A percentile compares a stretch with the other conserved stretches of the same genome.
Conservation (phyloP, 2,797 vertebrate genomes). For the Onychomys torridus region DNA sequence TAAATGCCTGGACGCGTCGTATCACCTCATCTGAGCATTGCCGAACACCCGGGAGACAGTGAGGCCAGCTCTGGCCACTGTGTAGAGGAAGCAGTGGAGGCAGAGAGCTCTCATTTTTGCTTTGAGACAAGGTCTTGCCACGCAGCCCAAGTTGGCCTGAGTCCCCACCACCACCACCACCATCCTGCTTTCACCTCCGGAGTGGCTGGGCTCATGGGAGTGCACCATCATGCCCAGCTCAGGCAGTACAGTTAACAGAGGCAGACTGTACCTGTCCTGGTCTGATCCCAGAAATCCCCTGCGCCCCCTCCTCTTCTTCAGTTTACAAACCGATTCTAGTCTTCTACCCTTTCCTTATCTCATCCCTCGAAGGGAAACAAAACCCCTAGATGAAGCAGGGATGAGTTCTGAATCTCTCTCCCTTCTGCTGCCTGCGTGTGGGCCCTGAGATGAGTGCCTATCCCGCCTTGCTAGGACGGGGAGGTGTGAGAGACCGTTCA, state of each 20-base stretch:
- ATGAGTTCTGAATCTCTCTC: neutral
- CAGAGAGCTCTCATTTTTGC: neutral
- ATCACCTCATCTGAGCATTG: neutral
- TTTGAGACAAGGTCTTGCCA: neutral
- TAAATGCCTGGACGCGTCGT: neutral
- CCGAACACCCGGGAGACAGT: neutral
- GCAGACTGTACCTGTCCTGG: neutral
- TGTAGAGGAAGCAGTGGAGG: neutral
- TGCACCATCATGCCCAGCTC: neutral
- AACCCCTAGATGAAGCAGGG: neutral
- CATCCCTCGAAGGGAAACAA: neutral
- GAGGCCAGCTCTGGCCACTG: neutral
- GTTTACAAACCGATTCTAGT: neutral
- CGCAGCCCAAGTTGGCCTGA: neutral
- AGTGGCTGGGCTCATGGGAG: neutral
- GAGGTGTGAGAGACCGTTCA: neutral
- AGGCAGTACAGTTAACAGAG: neutral
- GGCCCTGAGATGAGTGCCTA: neutral
- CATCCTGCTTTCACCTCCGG: too few relatives aligned
- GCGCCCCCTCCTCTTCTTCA: neutral
- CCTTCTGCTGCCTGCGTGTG: neutral
- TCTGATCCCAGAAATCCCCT: neutral
- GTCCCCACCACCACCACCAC: too few relatives aligned
- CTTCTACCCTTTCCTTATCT: neutral
- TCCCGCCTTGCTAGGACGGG: neutral